A percentile compares a stretch with the other conserved stretches of the same genome.
Conservation (phyloP, 2,888 invertebrate genomes). For the Athalia circularis region DNA sequence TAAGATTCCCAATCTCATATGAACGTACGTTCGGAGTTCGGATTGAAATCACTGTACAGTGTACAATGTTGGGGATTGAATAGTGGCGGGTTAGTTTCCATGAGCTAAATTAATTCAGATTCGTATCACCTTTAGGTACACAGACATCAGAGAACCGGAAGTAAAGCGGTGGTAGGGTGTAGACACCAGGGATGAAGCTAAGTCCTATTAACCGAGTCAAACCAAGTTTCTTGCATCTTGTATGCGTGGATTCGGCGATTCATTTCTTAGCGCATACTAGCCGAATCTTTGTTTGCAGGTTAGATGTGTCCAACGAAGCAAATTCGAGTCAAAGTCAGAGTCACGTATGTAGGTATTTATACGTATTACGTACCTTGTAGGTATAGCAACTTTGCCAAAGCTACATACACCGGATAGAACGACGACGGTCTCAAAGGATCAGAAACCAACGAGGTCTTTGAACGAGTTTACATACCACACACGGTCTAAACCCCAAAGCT, state of each 20-base stretch:
- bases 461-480: conserved; percentile 16
- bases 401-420: background rate
- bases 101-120: background rate
- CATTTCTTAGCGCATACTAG: background rate
- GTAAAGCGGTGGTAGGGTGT: background rate
- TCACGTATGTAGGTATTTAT: conserved; percentile 27
- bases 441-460: conserved; percentile 22
- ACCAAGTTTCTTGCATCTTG: background rate
- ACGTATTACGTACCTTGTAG: conserved; percentile 4
- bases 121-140: conserved; percentile 13
- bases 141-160: conserved; percentile 1
- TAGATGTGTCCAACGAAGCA: background rate
- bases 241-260: background rate
- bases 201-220: conserved; percentile 25
- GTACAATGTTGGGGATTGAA: too few species aligned
- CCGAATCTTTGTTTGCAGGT: conserved; percentile 3
- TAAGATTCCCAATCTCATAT: too few species aligned
- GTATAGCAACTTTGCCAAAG: too few species aligned
- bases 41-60: too few species aligned
- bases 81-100: too few species aligned
- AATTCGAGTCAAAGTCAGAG: background rate
- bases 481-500: background rate
- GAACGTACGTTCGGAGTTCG: too few species aligned
- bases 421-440: conserved; percentile 39
- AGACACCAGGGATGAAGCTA: background rate